phyloP scores from a whole-genome alignment of 2,888 invertebrate genomes.

The Lasioglossum zephyrum region DNA sequence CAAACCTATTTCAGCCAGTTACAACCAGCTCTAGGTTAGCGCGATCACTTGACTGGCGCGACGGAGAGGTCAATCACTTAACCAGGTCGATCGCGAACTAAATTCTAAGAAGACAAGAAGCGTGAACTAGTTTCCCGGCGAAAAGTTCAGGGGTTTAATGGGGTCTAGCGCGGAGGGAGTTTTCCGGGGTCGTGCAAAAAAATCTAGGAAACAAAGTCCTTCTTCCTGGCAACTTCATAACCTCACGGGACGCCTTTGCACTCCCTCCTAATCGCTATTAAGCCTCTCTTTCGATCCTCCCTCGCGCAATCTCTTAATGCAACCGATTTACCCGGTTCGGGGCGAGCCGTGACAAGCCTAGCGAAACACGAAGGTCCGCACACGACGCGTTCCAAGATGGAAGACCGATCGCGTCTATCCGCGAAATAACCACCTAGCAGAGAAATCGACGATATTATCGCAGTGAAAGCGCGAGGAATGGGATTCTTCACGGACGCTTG shows the following conservation, averaged over 20 bases:
- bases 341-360: background rate
- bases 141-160: background rate
- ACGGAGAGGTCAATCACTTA: background rate
- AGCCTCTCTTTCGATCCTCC: conserved; percentile 4
- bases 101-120: background rate
- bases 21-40: background rate
- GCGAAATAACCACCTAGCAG: conserved; percentile 39
- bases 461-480: conserved; percentile 52
- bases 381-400: conserved; percentile 6
- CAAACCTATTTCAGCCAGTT: background rate
- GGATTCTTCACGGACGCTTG: conserved; percentile 51
- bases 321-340: conserved; percentile 25
- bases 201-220: background rate
- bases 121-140: background rate
- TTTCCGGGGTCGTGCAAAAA: background rate
- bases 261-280: background rate
- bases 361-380: conserved; percentile 15
- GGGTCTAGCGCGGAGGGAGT: background rate
- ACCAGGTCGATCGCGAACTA: background rate
- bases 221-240: background rate
- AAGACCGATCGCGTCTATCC: conserved; percentile 20
- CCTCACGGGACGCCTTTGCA: background rate
- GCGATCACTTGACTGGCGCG: background rate
- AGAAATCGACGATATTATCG: conserved; percentile 53
- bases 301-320: conserved; percentile 35